Evolutionary conservation across 2,888 invertebrate genomes (phyloP), one percentile per base, ranked within the genome.

Genomic region (Lordiphosa andalusiaca): DNA sequence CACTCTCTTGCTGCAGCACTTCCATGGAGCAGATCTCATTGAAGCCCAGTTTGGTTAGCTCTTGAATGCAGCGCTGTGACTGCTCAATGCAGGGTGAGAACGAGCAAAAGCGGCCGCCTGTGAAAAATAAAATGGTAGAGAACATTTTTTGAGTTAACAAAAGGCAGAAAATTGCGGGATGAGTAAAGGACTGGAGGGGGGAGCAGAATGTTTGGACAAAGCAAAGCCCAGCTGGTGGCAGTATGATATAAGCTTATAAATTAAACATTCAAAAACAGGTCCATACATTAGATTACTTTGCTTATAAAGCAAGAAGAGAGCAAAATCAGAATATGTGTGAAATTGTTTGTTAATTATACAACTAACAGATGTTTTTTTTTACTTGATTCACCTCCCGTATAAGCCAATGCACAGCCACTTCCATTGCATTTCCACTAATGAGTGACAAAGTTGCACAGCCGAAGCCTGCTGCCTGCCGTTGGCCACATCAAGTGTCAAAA

Each of bases 21-120:
- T 99, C 98, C 90, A 95, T 91, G 0, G 98, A 98, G 75, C 93
- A 92, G 52, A 98, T 91, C 77, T 97, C 96, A 55, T 94, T 92
- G 89, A 98, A 98, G 5, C 96, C 96, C 40, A 92, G 88, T 36
- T 93, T 91, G 52, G 92, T 90, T 30, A 99, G 91, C 21, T 92
- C 92, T 37, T 91, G 88, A 87, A 95, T 96, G 6, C 96, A 96
- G 65, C 94, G 93, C 90, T 98, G 98, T 0, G 98, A 98, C 92
- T 99, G 99, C 90, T 99, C 99, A 71, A 99, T 98, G 90, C 99
- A 99, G 0, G 99, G 99, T 0, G 99, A 99, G 90, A 99, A 99
- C 0, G 98, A 98, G 89, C 98, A 98, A 71, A 99, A 92, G 75
- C 98, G 92, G 3, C 99, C 98, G 76, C 98, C 98, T 93, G 91